Evolutionary conservation across 2,888 invertebrate species (phyloP).

Genomic region (Eupithecia dodoneata): DNA sequence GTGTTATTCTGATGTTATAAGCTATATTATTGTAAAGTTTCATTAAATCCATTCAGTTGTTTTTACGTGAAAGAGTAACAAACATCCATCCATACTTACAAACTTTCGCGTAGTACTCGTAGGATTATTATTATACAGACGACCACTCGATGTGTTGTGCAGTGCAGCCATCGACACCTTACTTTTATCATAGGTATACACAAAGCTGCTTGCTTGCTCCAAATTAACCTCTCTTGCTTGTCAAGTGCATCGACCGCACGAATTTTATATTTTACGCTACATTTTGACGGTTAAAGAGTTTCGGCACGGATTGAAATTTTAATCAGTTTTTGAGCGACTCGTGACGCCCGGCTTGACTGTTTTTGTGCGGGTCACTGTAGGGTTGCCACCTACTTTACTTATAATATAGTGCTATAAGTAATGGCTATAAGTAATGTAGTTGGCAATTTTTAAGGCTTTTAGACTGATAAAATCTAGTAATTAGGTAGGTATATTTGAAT

Average conservation of each 20-base stretch:
- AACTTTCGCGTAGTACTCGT: too few species aligned
- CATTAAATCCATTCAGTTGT: too few species aligned
- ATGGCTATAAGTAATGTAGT: too few species aligned
- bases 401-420: too few species aligned
- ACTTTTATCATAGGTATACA: not conserved
- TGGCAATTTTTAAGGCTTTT: not conserved
- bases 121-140: too few species aligned
- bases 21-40: too few species aligned
- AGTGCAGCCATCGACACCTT: not conserved
- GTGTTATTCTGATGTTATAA: too few species aligned
- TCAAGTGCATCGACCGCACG: constrained; percentile 71
- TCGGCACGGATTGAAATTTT: constrained; percentile 70
- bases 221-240: constrained; percentile 16
- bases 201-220: not conserved
- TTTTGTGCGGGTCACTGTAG: constrained; percentile 46
- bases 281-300: constrained; percentile 68
- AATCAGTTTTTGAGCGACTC: constrained; percentile 67
- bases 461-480: not conserved
- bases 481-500: not conserved
- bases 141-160: too few species aligned
- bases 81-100: too few species aligned
- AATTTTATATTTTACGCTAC: constrained; percentile 70
- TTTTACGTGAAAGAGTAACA: too few species aligned
- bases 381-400: constrained; percentile 21
- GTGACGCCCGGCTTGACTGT: constrained; percentile 57